A percentile compares a stretch with the other conserved stretches of the same genome.
These are phyloP conservation scores for Labeo calbasu DNA, from an alignment of 2,797 vertebrate species.

Conservation along the genomic window DNA sequence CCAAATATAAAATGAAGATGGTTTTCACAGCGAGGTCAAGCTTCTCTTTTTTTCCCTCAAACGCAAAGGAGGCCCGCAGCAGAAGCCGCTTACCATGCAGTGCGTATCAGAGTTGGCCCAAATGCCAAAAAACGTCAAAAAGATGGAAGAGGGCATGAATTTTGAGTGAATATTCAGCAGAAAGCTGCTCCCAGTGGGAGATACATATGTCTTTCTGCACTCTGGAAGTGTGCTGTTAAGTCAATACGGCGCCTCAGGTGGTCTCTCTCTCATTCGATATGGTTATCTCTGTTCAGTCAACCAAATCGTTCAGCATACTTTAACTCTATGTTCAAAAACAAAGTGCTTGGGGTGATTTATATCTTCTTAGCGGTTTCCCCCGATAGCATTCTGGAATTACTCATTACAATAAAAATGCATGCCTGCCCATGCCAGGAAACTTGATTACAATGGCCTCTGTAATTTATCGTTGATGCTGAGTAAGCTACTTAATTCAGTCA, in stretches of 20 bases:
- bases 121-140: slow-evolving; percentile 11
- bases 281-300: slow-evolving; percentile 20
- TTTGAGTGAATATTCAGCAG: slow-evolving; percentile 26
- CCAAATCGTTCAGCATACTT: slow-evolving; percentile 46
- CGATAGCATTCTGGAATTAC: slow-evolving; percentile 54
- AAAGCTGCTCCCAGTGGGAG: slow-evolving; percentile 12
- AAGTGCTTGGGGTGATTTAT: slow-evolving; percentile 47
- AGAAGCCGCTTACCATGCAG: slow-evolving; percentile 30
- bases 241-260: slow-evolving; percentile 32
- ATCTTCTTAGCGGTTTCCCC: slow-evolving; percentile 37
- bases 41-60: slow-evolving; percentile 24
- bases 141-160: slow-evolving; percentile 3
- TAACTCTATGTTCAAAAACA: slow-evolving; percentile 26
- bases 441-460: slow-evolving; percentile 59
- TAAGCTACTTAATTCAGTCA: slow-evolving; percentile 57
- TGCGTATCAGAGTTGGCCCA: slow-evolving; percentile 24
- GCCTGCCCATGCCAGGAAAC: slow-evolving; percentile 65
- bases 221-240: slow-evolving; percentile 38
- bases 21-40: slow-evolving; percentile 44
- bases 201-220: neutral
- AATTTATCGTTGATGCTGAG: slow-evolving; percentile 57
- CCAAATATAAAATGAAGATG: slow-evolving; percentile 48
- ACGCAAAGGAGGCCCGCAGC: slow-evolving; percentile 17
- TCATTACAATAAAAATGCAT: slow-evolving; percentile 55
- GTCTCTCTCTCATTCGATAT: slow-evolving; percentile 24